Evolutionary conservation across 2,113 vertebrate genomes (phyloP).

Genomic region (Tyrannus savana): DNA sequence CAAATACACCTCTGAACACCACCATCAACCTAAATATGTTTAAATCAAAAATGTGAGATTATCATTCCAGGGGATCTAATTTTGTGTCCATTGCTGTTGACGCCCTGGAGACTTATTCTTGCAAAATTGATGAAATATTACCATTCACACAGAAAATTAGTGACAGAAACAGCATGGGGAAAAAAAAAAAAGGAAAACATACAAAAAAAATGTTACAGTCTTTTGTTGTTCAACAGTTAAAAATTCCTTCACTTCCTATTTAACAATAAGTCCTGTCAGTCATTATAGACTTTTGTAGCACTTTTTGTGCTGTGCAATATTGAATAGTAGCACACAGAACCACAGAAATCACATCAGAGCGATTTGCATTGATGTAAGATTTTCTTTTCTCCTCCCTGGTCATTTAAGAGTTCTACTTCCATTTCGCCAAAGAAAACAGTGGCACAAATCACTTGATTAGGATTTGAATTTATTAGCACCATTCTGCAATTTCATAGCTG

Average conservation of each 20-base stretch:
- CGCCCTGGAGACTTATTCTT: neutral
- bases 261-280: neutral
- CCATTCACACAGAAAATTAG: neutral
- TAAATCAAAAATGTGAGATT: neutral
- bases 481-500: neutral
- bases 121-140: neutral
- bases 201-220: neutral
- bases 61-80: neutral
- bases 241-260: neutral
- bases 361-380: neutral
- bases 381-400: neutral
- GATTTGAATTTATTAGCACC: neutral
- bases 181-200: neutral
- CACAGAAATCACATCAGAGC: neutral
- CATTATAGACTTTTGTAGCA: neutral
- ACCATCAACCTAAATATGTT: neutral
- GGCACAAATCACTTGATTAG: neutral
- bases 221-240: neutral
- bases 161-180: neutral
- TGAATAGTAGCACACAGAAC: neutral
- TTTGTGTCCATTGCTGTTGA: neutral
- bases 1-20: neutral
- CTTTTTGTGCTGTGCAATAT: fast-evolving
- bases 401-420: neutral
- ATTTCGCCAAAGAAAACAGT: neutral